Conservation (phyloP, 1,140 invertebrate species). For the Drosophila triauraria region DNA sequence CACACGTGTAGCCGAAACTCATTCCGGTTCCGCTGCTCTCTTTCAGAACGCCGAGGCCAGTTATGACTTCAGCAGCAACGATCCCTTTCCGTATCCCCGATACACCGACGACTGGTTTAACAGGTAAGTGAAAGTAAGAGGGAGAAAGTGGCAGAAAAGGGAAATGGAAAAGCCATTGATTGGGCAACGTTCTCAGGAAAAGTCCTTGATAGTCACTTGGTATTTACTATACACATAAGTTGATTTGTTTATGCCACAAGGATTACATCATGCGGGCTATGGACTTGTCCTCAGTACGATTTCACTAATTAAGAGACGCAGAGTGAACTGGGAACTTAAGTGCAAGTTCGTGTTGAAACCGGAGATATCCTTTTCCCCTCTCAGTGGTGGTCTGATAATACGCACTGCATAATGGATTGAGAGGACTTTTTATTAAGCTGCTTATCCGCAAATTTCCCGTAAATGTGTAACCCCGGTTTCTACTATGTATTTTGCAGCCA, state of each 20-base stretch:
- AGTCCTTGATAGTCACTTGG: not conserved
- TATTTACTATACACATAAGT: constrained; percentile 15
- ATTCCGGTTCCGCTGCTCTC: constrained; percentile 6
- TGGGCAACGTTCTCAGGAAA: constrained; percentile 2
- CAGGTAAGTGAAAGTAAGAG: constrained; percentile 88
- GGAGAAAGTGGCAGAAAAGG: constrained; percentile 64
- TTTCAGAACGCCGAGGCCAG: constrained; percentile 97
- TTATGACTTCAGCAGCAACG: constrained; percentile 99
- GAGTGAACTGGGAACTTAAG: constrained; percentile 1
- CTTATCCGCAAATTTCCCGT: constrained; percentile 25
- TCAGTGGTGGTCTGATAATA: constrained; percentile 15
- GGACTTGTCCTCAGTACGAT: not conserved
- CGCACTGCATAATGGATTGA: constrained; percentile 40
- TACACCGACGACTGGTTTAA: constrained; percentile 99
- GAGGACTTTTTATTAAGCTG: constrained; percentile 46
- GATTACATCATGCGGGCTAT: constrained; percentile 4
- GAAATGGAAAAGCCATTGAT: not conserved
- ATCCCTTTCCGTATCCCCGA: constrained; percentile 97
- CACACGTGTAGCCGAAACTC: constrained; percentile 13
- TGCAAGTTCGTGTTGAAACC: constrained; percentile 9
- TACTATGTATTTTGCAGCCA: constrained; percentile 88
- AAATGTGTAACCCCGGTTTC: constrained; percentile 30
- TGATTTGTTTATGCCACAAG: constrained; percentile 24
- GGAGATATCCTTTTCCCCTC: constrained; percentile 2
- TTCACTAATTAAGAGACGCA: constrained; percentile 23